Conservation (phyloP, 2,888 invertebrate genomes). For the Bugulina stolonifera region DNA sequence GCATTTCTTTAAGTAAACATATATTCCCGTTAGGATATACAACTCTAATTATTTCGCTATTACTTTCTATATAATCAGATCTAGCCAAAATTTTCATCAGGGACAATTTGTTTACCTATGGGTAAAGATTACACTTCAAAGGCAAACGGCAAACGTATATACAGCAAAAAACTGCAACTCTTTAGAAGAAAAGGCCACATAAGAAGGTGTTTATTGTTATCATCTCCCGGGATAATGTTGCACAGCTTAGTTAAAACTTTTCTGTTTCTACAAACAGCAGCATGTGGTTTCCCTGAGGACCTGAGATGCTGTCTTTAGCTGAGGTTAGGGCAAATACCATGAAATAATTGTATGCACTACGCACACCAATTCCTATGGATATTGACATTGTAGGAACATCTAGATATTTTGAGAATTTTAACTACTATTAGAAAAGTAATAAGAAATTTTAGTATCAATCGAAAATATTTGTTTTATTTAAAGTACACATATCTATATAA, state of each 20-base stretch:
- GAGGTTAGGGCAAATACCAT: too few species aligned
- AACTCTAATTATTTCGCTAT: not conserved
- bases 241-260: not conserved
- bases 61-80: not conserved
- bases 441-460: too few species aligned
- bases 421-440: too few species aligned
- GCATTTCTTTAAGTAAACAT: not conserved
- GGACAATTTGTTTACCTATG: slow-evolving; percentile 18
- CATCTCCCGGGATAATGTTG: not conserved
- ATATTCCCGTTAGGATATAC: slow-evolving; percentile 10
- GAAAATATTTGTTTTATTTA: too few species aligned
- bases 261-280: too few species aligned
- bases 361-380: too few species aligned
- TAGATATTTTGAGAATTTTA: too few species aligned
- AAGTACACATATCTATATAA: too few species aligned
- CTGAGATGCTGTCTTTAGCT: too few species aligned
- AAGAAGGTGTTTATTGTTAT: not conserved
- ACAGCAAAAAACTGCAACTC: not conserved
- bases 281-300: too few species aligned
- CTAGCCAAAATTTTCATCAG: not conserved
- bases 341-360: too few species aligned
- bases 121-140: not conserved
- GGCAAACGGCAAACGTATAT: not conserved
- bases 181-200: slow-evolving; percentile 20
- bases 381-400: too few species aligned